Base-by-base conservation (phyloP, 23 tunicate genomes). In the Styela plicata region DNA sequence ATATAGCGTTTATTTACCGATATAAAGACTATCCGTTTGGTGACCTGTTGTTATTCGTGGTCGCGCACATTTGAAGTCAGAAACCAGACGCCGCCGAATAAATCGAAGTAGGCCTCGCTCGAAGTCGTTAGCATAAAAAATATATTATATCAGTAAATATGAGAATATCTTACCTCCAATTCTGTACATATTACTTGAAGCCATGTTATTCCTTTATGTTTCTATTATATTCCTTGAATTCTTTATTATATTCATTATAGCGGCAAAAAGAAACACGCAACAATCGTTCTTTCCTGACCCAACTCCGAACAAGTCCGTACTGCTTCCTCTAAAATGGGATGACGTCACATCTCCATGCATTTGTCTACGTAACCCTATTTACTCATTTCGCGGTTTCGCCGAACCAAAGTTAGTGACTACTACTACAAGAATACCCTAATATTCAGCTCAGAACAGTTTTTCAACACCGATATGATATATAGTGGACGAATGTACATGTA, bases 171-270 rank as follows among this genome's bases (percentile, higher is more conserved):
- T 84, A 88, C 94, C 94, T 83, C 94, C 94, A 31, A 88, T 76
- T 44, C 94, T 61, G 74, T 88, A 88, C 94, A 88, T 88, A 71
- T 88, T 88, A 68, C 83, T 88, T 26, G 94, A 88, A 26, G 94
- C 79, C 94, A 88, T 88, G 36, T 25, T 82, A 69, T 71, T 69
- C 28, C 70, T 74, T 75, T 87, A 13, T 44, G 68, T 67, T 76
- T 23, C 35, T 73, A 80, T 36, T 82, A 74, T 75, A 85, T 82
- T 80, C 64, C 85, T 80, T 83, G 63, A 10, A 24, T 10, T 30
- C 36, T 27, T 34, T 34, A 30, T 7, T 71, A 21, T 22, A 34
- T 26, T 71, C 77, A 71, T 71, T 26, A 71, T 71, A 71, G 29
- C 34, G 18, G 18, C 17, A 28, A 71, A 34, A 71, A 26, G 34